Conservation (phyloP, 2,113 vertebrate species). For the Anarrhichthys ocellatus region DNA sequence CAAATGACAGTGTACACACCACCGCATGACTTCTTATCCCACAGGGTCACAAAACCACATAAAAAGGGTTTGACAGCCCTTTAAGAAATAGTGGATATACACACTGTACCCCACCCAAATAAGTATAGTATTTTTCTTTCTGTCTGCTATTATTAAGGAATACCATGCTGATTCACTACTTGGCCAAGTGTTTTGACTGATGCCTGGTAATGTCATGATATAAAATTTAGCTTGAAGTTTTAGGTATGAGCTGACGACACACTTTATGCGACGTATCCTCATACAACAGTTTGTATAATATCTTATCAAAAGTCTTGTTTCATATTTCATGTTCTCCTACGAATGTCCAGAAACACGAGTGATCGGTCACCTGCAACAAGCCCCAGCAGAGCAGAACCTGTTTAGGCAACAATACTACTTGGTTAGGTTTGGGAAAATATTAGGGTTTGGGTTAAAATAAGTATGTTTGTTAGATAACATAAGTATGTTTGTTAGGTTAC, state of each 20-base stretch:
- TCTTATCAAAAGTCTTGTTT: neutral
- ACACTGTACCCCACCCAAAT: neutral
- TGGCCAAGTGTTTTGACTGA: neutral
- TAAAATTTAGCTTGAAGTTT: neutral
- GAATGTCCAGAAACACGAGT: too few species aligned
- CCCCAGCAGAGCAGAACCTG: too few species aligned
- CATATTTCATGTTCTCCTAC: too few species aligned
- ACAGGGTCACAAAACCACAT: slow-evolving; percentile 23
- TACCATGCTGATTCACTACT: neutral
- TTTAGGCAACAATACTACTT: too few species aligned
- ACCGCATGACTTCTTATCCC: slow-evolving; percentile 2
- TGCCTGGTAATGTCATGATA: neutral
- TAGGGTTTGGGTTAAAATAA: too few species aligned
- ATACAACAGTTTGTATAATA: neutral
- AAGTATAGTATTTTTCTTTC: neutral
- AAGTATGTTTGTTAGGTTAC: too few species aligned
- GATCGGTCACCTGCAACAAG: too few species aligned
- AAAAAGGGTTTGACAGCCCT: neutral
- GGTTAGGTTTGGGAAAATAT: too few species aligned
- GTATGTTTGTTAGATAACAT: too few species aligned
- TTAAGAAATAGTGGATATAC: slow-evolving; percentile 23
- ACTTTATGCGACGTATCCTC: neutral
- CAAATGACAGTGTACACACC: slow-evolving; percentile 37
- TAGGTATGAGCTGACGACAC: neutral
- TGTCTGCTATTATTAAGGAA: neutral